phyloP scores from a whole-genome alignment of 1,140 invertebrate genomes.

The Chrysoperla carnea region DNA sequence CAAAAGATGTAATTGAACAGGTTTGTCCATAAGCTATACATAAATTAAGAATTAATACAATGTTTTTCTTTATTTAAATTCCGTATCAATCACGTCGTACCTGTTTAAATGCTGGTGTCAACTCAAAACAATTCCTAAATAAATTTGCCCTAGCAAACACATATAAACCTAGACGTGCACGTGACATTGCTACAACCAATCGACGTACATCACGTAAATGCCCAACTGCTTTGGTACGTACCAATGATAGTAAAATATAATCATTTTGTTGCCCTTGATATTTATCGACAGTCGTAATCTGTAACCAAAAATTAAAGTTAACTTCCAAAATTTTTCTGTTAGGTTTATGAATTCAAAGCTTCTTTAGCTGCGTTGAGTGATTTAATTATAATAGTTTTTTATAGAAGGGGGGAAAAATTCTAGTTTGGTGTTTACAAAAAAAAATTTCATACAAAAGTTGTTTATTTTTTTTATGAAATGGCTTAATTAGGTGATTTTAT shows the following conservation, averaged over 20 bases:
- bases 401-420: no score
- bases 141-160: conserved; percentile 84
- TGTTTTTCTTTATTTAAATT: conserved; percentile 1
- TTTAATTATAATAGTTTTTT: no score
- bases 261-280: conserved; percentile 99
- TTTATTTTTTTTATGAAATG: no score
- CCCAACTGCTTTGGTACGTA: conserved; percentile 89
- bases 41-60: conserved; percentile 7
- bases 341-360: conserved; percentile 2
- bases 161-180: conserved; percentile 93
- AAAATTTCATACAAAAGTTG: no score
- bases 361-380: no score
- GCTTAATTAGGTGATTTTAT: no score
- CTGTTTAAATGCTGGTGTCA: conserved; percentile 86
- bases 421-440: no score
- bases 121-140: conserved; percentile 93
- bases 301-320: conserved; percentile 2
- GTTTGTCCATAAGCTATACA: conserved; percentile 39
- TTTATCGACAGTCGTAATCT: conserved; percentile 91
- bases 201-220: conserved; percentile 92
- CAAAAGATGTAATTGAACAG: conserved; percentile 56
- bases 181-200: conserved; percentile 93
- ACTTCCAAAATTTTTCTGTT: neutral
- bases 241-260: conserved; percentile 90
- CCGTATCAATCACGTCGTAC: conserved; percentile 25